Conservation (phyloP, 2,113 vertebrate species). For the Heterotilapia buettikoferi region DNA sequence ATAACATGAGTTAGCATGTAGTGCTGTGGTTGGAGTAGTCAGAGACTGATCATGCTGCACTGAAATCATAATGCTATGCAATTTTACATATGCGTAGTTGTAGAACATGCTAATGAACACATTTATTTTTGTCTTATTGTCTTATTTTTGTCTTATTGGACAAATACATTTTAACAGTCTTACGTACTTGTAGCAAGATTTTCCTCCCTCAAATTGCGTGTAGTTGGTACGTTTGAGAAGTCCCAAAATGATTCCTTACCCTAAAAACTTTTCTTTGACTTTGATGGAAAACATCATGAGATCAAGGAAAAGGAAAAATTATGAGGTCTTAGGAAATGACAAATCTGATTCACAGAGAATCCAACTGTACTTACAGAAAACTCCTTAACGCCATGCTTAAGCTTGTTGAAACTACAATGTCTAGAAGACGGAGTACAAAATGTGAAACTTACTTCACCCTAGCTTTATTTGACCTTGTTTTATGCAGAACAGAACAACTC, state of each 20-base stretch:
- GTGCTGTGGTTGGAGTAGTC: neutral
- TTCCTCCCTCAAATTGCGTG: neutral
- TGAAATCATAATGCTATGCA: neutral
- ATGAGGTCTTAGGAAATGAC: neutral
- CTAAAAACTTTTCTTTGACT: fast-evolving
- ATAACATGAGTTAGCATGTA: neutral
- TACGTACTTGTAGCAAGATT: neutral
- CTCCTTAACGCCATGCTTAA: neutral
- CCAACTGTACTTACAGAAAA: neutral
- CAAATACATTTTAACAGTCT: neutral
- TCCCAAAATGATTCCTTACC: neutral
- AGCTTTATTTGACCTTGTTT: neutral
- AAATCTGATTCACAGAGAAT: neutral
- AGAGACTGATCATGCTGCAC: neutral
- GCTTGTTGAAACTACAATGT: neutral
- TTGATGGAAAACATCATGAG: neutral
- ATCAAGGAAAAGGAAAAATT: neutral
- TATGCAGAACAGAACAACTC: neutral
- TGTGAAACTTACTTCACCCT: neutral
- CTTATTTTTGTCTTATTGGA: neutral
- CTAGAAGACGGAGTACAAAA: neutral
- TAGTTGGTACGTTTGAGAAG: neutral
- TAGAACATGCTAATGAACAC: neutral
- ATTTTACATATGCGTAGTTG: fast-evolving
- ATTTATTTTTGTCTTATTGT: neutral